A percentile compares a stretch with the other conserved stretches of the same genome.
phyloP scores from a whole-genome alignment of 2,888 invertebrate genomes.

The Melikaiella ostensackeni region DNA sequence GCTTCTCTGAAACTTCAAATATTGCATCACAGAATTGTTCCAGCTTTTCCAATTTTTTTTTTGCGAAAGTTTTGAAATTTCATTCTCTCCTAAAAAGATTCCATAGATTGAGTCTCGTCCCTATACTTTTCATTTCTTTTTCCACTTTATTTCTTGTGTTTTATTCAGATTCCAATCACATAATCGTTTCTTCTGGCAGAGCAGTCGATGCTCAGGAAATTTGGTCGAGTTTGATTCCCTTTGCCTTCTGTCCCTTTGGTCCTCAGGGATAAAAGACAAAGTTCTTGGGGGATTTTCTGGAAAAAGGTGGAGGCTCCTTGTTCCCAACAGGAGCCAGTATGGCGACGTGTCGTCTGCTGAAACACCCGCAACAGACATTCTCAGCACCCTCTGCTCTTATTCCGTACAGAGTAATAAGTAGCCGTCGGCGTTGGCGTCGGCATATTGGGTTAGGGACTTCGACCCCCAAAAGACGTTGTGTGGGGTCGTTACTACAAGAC shows the following conservation, averaged over 20 bases:
- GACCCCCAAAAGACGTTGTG: conserved; percentile 20
- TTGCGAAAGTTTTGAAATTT: not conserved
- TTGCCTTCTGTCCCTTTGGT: not conserved
- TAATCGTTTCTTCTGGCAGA: not conserved
- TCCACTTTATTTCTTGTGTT: not conserved
- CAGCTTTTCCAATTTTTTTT: not conserved
- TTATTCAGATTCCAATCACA: not conserved
- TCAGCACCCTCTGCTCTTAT: conserved; percentile 15
- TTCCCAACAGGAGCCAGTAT: conserved; percentile 34
- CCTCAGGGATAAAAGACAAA: not conserved
- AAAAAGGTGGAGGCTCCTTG: conserved; percentile 10
- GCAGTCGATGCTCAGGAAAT: not conserved
- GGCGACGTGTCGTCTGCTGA: conserved; percentile 26
- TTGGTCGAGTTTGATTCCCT: conserved; percentile 21
- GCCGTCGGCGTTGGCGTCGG: conserved; percentile 23
- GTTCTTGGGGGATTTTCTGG: conserved; percentile 6
- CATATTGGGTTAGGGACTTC: conserved; percentile 37
- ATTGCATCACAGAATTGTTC: not conserved
- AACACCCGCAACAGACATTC: conserved; percentile 9
- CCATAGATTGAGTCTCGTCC: conserved; percentile 24
- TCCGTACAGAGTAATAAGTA: conserved; percentile 33
- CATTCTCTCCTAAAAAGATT: not conserved
- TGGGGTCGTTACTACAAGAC: conserved; percentile 41
- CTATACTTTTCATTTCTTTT: not conserved
- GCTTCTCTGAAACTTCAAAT: not conserved